A percentile compares a stretch with the other conserved stretches of the same genome.
Conservation (phyloP, 2,113 vertebrate species). For the Hepsetus odoe region DNA sequence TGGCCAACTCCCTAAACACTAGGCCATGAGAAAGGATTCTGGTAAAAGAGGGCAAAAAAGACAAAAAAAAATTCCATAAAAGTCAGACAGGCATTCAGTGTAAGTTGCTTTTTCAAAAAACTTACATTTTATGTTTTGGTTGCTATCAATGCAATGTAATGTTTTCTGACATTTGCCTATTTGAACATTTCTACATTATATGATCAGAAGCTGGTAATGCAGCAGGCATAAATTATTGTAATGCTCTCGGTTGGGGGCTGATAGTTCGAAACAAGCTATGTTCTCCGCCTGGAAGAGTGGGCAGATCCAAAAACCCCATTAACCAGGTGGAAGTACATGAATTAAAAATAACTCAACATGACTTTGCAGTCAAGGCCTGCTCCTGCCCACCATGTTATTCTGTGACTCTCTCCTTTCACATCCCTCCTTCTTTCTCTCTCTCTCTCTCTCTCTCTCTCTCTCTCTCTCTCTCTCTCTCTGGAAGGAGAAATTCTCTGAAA, state of each 20-base stretch:
- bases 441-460: conserved; percentile 60
- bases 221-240: conserved; percentile 73
- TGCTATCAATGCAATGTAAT: conserved; percentile 57
- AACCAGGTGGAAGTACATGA: conserved; percentile 90
- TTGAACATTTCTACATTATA: conserved; percentile 71
- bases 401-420: conserved; percentile 56
- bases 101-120: conserved; percentile 11
- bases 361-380: conserved; percentile 90
- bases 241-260: conserved; percentile 65
- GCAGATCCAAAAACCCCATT: conserved; percentile 93
- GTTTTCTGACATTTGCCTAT: conserved; percentile 66
- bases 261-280: conserved; percentile 74
- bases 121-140: conserved; percentile 50
- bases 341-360: conserved; percentile 98
- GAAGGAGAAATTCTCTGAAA: conserved; percentile 58
- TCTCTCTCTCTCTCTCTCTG: conserved; percentile 53
- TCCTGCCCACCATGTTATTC: conserved; percentile 78
- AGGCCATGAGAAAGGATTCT: too few species aligned
- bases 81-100: neutral
- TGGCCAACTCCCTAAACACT: too few species aligned
- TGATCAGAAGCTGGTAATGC: conserved; percentile 70
- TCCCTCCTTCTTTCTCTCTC: conserved; percentile 49
- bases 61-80: neutral
- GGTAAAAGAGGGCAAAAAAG: too few species aligned
- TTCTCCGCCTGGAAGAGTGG: conserved; percentile 69